Evolutionary conservation across 2,888 invertebrate species (phyloP).

Genomic region (Dynastes maya): DNA sequence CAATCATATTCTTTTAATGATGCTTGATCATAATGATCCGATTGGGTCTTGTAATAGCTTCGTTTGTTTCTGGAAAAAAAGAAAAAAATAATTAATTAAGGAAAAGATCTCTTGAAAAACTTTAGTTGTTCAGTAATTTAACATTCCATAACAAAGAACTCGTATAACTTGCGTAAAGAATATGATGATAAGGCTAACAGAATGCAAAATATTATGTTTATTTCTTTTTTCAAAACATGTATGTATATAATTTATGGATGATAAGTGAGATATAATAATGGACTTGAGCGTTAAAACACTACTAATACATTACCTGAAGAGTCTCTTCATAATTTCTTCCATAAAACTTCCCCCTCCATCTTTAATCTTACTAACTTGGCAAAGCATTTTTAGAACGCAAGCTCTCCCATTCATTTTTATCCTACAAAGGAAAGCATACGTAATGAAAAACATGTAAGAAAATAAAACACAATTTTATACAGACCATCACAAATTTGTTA

Average conservation of each 20-base stretch:
- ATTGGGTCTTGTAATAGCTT: conserved; percentile 60
- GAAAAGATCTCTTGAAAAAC: neutral
- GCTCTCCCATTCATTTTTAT: conserved; percentile 72
- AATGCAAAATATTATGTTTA: no score
- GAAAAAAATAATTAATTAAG: no score
- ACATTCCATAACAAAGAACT: no score
- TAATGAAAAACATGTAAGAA: neutral
- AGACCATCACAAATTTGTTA: no score
- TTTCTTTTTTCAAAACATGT: no score
- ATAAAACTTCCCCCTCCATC: conserved; percentile 74
- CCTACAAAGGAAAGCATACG: conserved; percentile 59
- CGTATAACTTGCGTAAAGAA: no score
- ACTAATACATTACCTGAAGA: conserved; percentile 75
- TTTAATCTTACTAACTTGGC: conserved; percentile 73
- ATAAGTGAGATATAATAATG: no score
- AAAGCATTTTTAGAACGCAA: conserved; percentile 79
- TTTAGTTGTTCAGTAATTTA: no score
- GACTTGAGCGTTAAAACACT: no score
- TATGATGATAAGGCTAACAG: no score
- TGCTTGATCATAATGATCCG: conserved; percentile 70
- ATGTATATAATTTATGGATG: no score
- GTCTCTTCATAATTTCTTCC: conserved; percentile 76
- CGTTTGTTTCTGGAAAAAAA: conserved; percentile 71
- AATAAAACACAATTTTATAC: no score
- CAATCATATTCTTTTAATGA: conserved; percentile 54